Evolutionary conservation across 2,888 invertebrate genomes (phyloP).

Genomic region (Chelonus formosanus): DNA sequence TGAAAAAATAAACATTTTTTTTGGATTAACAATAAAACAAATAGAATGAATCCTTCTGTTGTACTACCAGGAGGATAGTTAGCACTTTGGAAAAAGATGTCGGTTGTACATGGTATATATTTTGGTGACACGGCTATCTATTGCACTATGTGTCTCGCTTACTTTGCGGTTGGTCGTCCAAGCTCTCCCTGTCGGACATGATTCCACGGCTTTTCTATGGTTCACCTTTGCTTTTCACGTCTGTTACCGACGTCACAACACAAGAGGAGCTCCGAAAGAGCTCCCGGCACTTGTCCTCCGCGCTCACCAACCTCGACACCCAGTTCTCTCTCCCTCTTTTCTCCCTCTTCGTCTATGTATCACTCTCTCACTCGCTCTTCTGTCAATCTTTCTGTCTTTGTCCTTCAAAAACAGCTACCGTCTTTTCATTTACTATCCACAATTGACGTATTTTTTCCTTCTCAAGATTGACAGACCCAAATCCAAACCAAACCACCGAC

Average conservation of each 20-base stretch:
- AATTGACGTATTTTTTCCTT: constrained; percentile 29
- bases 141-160: constrained; percentile 43
- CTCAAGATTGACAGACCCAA: neutral
- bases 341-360: constrained; percentile 17
- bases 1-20: neutral
- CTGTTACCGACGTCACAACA: constrained; percentile 28
- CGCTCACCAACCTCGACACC: constrained; percentile 34
- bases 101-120: constrained; percentile 29
- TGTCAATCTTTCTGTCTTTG: constrained; percentile 31
- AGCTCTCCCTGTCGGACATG: constrained; percentile 65
- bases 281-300: constrained; percentile 33
- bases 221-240: constrained; percentile 12
- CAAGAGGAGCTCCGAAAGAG: constrained; percentile 27
- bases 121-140: constrained; percentile 13
- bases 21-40: too few relatives aligned
- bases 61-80: neutral
- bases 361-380: constrained; percentile 46
- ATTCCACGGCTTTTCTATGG: constrained; percentile 44
- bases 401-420: neutral
- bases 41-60: too few relatives aligned
- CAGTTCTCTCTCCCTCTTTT: constrained; percentile 29
- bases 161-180: constrained; percentile 65
- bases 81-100: constrained; percentile 32
- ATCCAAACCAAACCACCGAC: constrained; percentile 40
- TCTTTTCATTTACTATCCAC: constrained; percentile 17